Conservation (phyloP, 2,797 vertebrate species). For the Fratercula arctica region DNA sequence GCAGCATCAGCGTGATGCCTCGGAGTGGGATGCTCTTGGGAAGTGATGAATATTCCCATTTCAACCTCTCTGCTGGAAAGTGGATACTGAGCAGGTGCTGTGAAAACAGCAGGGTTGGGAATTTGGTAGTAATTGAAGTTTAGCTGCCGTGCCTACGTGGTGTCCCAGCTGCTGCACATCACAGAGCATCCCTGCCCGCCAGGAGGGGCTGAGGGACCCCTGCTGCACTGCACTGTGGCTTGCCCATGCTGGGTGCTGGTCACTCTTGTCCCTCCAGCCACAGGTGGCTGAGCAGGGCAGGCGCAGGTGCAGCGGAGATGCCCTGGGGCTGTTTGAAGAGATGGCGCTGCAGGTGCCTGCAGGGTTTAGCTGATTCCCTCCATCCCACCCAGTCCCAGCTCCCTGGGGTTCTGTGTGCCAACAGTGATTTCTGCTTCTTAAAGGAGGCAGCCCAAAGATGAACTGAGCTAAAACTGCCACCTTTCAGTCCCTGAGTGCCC, state of each 20-base stretch:
- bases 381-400: not conserved
- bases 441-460: not conserved
- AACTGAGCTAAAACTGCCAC: not conserved
- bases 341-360: accelerated
- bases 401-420: not conserved
- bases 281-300: not conserved
- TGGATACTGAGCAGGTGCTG: not conserved
- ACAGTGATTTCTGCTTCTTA: not conserved
- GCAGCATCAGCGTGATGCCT: not conserved
- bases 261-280: not conserved
- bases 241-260: not conserved
- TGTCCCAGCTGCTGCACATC: not conserved
- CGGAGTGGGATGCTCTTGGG: not conserved
- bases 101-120: accelerated
- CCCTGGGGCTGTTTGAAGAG: not conserved
- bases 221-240: accelerated
- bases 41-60: not conserved
- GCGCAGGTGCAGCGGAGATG: not conserved
- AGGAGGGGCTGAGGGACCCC: not conserved
- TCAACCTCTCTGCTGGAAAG: not conserved
- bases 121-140: not conserved
- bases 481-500: not conserved
- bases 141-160: accelerated
- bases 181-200: not conserved
- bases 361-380: not conserved